Conservation (phyloP, 2,113 vertebrate genomes). For the Urocitellus parryii region DNA sequence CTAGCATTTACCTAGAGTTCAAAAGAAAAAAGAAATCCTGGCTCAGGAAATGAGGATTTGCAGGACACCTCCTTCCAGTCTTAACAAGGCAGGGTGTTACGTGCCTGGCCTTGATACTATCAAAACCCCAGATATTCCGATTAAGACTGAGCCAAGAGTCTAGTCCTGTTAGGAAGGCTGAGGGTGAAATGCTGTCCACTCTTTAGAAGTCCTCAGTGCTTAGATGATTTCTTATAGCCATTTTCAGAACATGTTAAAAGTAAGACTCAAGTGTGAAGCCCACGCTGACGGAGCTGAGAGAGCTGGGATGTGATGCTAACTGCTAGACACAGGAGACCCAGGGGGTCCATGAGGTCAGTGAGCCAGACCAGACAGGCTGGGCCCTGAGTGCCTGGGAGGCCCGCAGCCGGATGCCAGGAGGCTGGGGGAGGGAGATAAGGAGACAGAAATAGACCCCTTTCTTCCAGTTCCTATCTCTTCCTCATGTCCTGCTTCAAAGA, state of each 20-base stretch:
- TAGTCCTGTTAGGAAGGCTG: background rate
- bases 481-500: background rate
- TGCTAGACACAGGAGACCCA: accelerated
- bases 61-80: background rate
- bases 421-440: too few species aligned
- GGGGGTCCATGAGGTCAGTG: too few species aligned
- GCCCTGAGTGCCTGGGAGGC: background rate
- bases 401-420: accelerated
- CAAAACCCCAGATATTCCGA: background rate
- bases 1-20: background rate
- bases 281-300: accelerated
- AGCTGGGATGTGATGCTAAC: accelerated
- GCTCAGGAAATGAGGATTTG: background rate
- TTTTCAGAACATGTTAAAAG: background rate
- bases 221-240: background rate
- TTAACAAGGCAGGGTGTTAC: background rate
- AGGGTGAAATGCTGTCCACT: background rate
- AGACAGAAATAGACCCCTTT: background rate
- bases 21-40: background rate
- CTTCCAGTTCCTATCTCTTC: background rate
- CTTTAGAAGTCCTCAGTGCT: background rate
- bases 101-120: background rate
- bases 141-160: background rate
- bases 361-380: background rate
- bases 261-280: background rate